phyloP scores from a whole-genome alignment of 1,140 invertebrate species.

The Phocides pigmalion region DNA sequence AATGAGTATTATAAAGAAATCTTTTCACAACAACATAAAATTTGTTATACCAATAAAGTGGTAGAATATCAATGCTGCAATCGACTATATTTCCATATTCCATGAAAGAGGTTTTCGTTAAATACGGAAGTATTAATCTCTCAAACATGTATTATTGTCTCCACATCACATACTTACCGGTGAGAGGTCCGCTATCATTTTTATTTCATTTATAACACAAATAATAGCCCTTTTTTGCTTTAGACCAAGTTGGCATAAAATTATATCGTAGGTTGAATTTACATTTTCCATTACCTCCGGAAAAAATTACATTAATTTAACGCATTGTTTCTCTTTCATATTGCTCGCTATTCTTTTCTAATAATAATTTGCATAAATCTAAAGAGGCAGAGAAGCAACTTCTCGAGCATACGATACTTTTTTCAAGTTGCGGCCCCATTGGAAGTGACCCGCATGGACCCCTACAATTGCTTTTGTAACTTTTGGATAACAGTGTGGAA shows the following conservation, averaged over 20 bases:
- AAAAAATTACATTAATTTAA: neutral
- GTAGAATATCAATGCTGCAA: too few species aligned
- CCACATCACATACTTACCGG: too few species aligned
- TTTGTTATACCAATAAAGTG: too few species aligned
- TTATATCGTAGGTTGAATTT: neutral
- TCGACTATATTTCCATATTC: too few species aligned
- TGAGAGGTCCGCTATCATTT: too few species aligned
- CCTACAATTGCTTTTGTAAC: slow-evolving; percentile 8
- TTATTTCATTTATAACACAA: neutral
- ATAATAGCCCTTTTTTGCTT: neutral
- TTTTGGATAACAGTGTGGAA: neutral
- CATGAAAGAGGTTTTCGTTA: too few species aligned
- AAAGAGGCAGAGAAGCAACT: neutral
- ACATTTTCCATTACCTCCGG: neutral
- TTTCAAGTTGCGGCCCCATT: slow-evolving; percentile 2
- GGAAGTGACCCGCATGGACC: slow-evolving; percentile 8
- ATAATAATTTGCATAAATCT: neutral
- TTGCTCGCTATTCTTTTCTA: neutral
- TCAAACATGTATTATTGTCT: too few species aligned
- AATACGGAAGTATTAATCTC: too few species aligned
- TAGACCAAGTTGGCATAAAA: neutral
- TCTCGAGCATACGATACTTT: neutral
- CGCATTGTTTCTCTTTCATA: neutral
- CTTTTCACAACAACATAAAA: too few species aligned
- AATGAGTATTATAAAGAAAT: too few species aligned